Percentiles rank a stretch among this genome's conserved stretches.
phyloP scores from a whole-genome alignment of 2,113 vertebrate genomes.

The Hippolais icterina region DNA sequence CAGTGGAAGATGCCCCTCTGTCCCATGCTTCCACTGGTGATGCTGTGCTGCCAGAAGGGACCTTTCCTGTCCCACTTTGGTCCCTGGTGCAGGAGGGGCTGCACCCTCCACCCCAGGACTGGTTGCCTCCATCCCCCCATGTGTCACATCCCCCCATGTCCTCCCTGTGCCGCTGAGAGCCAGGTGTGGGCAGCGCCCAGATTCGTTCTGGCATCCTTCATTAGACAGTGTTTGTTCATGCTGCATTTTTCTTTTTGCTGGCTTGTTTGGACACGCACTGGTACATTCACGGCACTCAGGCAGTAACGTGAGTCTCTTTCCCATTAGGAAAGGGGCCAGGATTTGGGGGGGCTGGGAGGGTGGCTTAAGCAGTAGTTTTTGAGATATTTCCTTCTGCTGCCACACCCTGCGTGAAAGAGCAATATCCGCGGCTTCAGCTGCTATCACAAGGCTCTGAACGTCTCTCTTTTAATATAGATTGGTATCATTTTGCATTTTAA shows the following conservation, averaged over 20 bases:
- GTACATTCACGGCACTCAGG: conserved; percentile 50
- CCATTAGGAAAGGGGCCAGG: conserved; percentile 62
- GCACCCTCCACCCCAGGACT: background rate
- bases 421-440: conserved; percentile 25
- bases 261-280: conserved; percentile 62
- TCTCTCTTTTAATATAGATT: conserved; percentile 62
- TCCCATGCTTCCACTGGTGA: background rate
- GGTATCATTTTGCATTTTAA: conserved; percentile 68
- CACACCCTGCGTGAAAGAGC: conserved; percentile 56
- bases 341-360: conserved; percentile 16
- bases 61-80: background rate
- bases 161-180: background rate
- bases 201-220: conserved; percentile 19
- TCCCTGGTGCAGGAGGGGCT: background rate
- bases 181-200: conserved; percentile 19
- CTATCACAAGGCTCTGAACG: conserved; percentile 32
- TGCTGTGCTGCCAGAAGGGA: background rate
- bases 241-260: conserved; percentile 56
- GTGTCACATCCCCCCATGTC: background rate
- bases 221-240: conserved; percentile 42
- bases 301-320: conserved; percentile 56
- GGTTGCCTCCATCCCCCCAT: accelerated
- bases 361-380: conserved; percentile 48
- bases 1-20: background rate
- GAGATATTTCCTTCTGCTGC: conserved; percentile 53